A percentile compares a stretch with the other conserved stretches of the same genome.
These are phyloP conservation scores for Carcina quercana DNA, from an alignment of 2,888 invertebrate species.

Conservation along the genomic window DNA sequence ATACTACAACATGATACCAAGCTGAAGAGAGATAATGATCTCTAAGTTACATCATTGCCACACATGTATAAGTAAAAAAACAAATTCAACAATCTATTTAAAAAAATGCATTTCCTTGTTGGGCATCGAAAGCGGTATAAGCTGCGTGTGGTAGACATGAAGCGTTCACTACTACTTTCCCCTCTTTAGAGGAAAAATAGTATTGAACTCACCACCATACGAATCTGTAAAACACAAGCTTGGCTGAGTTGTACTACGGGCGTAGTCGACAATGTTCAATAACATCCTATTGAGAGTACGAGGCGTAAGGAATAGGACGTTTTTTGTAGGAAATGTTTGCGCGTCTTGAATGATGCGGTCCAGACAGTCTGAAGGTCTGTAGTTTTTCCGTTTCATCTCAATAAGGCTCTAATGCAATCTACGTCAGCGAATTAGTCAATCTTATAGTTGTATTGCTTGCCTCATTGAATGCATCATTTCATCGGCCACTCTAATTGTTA, in stretches of 20 bases:
- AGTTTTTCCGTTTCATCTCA: not conserved
- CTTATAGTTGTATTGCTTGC: too few species aligned
- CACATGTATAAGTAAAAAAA: too few species aligned
- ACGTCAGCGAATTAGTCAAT: too few species aligned
- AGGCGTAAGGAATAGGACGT: not conserved
- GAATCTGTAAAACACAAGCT: conserved; percentile 39
- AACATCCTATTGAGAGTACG: conserved; percentile 14
- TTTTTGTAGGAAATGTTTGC: conserved; percentile 1
- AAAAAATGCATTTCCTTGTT: conserved; percentile 52
- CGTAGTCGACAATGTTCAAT: conserved; percentile 27
- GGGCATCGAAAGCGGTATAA: conserved; percentile 63
- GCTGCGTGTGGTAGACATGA: conserved; percentile 57
- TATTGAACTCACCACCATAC: conserved; percentile 48
- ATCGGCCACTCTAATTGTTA: too few species aligned
- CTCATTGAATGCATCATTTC: too few species aligned
- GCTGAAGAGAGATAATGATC: too few species aligned
- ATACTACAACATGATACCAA: too few species aligned
- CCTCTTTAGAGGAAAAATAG: conserved; percentile 62
- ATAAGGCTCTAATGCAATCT: too few species aligned
- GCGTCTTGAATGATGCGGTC: not conserved
- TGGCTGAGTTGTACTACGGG: conserved; percentile 14
- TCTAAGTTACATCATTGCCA: too few species aligned
- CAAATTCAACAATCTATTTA: conserved; percentile 24
- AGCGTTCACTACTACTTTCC: conserved; percentile 59
- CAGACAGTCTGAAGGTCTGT: not conserved